phyloP scores from a whole-genome alignment of 2,888 invertebrate species.

The Dusona sp. region DNA sequence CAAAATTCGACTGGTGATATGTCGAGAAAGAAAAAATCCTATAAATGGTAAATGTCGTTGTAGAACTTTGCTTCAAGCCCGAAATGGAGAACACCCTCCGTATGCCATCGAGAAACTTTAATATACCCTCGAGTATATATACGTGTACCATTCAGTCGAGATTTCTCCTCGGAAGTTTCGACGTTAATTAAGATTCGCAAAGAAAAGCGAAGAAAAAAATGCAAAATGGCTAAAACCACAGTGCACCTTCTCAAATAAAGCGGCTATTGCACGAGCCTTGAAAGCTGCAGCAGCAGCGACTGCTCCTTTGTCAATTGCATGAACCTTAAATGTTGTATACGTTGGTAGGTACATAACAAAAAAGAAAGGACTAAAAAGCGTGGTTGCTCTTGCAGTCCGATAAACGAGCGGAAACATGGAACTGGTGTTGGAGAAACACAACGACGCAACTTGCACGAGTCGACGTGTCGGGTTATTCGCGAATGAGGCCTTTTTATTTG shows the following conservation, averaged over 20 bases:
- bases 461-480: neutral
- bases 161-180: slow-evolving; percentile 37
- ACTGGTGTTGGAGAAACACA: neutral
- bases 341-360: slow-evolving; percentile 25
- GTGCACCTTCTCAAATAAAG: slow-evolving; percentile 15
- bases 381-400: slow-evolving; percentile 49
- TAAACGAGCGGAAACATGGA: slow-evolving; percentile 44
- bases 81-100: neutral
- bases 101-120: neutral
- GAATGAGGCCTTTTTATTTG: neutral
- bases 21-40: neutral
- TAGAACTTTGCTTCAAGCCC: neutral
- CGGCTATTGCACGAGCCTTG: slow-evolving; percentile 26
- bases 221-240: slow-evolving; percentile 35
- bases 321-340: slow-evolving; percentile 20
- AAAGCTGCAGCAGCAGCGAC: slow-evolving; percentile 15
- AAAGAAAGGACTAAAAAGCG: slow-evolving; percentile 24
- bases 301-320: slow-evolving; percentile 57
- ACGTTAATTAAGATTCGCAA: slow-evolving; percentile 54
- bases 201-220: slow-evolving; percentile 30
- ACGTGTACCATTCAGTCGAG: slow-evolving; percentile 14
- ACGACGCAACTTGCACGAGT: slow-evolving; percentile 8
- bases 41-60: neutral
- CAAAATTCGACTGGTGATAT: neutral
- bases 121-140: slow-evolving; percentile 4